These are phyloP conservation scores for Sebastes paucispinis DNA, from an alignment of 2,797 vertebrate species.

Conservation along the genomic window DNA sequence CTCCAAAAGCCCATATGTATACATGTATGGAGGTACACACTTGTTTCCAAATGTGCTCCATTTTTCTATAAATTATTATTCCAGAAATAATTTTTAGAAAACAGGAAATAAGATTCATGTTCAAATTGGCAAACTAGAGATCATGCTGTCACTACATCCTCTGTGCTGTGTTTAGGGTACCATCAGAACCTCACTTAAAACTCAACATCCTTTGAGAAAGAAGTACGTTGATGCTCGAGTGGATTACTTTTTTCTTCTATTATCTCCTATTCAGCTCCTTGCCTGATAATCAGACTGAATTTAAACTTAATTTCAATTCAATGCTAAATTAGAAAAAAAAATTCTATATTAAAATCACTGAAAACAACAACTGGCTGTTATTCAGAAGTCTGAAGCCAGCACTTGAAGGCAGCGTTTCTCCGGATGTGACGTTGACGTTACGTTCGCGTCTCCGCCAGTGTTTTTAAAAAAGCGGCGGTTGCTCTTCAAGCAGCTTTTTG, in stretches of 20 bases:
- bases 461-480: constrained; percentile 77
- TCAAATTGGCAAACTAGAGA: background rate
- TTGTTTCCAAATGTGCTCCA: no score
- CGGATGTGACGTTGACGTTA: constrained; percentile 46
- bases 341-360: background rate
- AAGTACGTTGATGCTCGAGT: background rate
- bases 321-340: background rate
- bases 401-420: background rate
- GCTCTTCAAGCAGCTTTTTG: background rate
- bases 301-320: background rate
- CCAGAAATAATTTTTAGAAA: background rate
- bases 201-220: background rate
- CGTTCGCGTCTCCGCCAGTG: constrained; percentile 18
- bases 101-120: background rate
- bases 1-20: background rate
- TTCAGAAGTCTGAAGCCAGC: background rate
- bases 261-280: no score
- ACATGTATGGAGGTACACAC: background rate
- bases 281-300: rapidly evolving
- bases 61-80: background rate
- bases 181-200: background rate
- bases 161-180: background rate
- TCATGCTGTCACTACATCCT: background rate
- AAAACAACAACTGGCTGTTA: rapidly evolving
- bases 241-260: background rate